These are phyloP conservation scores for Syrphus vitripennis DNA, from an alignment of 2,888 invertebrate species.

Conservation along the genomic window DNA sequence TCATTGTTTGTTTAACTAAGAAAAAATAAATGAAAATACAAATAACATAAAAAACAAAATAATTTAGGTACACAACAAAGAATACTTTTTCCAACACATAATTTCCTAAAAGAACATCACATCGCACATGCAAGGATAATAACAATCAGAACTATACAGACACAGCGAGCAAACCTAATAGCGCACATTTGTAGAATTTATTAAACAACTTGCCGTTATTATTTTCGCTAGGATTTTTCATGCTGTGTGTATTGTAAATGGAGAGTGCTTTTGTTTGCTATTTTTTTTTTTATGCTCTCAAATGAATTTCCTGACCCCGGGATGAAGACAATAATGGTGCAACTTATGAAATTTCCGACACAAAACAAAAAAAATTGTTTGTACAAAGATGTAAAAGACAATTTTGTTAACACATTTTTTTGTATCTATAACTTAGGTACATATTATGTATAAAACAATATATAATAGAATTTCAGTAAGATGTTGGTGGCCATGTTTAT, in stretches of 20 bases:
- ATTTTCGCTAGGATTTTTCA: conserved; percentile 6
- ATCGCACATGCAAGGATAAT: neutral
- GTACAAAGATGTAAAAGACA: conserved; percentile 9
- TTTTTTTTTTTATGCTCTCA: neutral
- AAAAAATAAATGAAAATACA: neutral
- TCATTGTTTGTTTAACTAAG: neutral
- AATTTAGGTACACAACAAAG: neutral
- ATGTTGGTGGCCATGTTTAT: too few relatives aligned
- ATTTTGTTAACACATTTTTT: neutral
- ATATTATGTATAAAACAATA: neutral
- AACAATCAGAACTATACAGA: neutral
- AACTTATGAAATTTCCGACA: conserved; percentile 52
- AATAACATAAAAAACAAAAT: neutral
- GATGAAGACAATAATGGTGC: conserved; percentile 41
- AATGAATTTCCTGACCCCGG: neutral
- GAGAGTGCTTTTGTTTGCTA: conserved; percentile 38
- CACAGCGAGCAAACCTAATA: neutral
- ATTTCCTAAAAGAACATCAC: neutral
- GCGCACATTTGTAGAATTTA: neutral
- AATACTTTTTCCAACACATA: neutral
- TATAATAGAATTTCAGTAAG: too few relatives aligned
- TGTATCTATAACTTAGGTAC: neutral
- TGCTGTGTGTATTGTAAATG: neutral
- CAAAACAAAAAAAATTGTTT: conserved; percentile 55
- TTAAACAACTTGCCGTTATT: conserved; percentile 9